Conservation (phyloP, 2,888 invertebrate species). For the Thera britannica region DNA sequence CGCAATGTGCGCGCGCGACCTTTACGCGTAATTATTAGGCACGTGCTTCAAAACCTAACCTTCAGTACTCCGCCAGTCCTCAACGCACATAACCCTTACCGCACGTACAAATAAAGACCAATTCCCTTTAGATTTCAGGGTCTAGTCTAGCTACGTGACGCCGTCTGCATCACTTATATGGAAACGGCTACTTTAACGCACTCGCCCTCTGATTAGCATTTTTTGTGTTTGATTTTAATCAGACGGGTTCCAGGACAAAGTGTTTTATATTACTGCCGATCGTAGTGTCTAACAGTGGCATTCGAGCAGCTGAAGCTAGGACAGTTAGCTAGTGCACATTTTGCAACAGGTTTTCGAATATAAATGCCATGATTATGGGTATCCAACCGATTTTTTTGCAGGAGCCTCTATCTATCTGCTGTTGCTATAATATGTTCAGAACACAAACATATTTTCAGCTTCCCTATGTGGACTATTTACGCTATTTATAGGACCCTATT, state of each 20-base stretch:
- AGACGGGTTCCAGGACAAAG: slow-evolving; percentile 51
- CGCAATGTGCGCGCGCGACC: slow-evolving; percentile 83
- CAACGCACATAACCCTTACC: slow-evolving; percentile 16
- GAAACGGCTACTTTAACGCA: slow-evolving; percentile 68
- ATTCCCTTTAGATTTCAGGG: slow-evolving; percentile 20
- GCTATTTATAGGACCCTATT: too few relatives aligned
- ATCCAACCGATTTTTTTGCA: slow-evolving; percentile 26
- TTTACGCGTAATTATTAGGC: slow-evolving; percentile 79
- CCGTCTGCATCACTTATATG: slow-evolving; percentile 64
- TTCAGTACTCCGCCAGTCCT: slow-evolving; percentile 18
- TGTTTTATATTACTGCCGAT: slow-evolving; percentile 50
- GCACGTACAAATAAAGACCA: slow-evolving; percentile 13
- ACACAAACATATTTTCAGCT: too few relatives aligned
- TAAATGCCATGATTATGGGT: slow-evolving; percentile 27
- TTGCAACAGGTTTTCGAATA: slow-evolving; percentile 36
- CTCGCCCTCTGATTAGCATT: slow-evolving; percentile 67
- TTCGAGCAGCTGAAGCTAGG: slow-evolving; percentile 42
- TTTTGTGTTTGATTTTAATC: slow-evolving; percentile 72
- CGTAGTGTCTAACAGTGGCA: slow-evolving; percentile 39
- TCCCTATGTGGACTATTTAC: too few relatives aligned
- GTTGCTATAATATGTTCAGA: too few relatives aligned
- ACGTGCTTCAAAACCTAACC: slow-evolving; percentile 65
- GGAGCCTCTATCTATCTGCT: not conserved
- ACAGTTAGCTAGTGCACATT: slow-evolving; percentile 39
- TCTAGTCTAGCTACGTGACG: slow-evolving; percentile 47